Percentiles rank a stretch among this genome's conserved stretches.
phyloP scores from a whole-genome alignment of 2,888 invertebrate genomes.

The Pheosia tremula region DNA sequence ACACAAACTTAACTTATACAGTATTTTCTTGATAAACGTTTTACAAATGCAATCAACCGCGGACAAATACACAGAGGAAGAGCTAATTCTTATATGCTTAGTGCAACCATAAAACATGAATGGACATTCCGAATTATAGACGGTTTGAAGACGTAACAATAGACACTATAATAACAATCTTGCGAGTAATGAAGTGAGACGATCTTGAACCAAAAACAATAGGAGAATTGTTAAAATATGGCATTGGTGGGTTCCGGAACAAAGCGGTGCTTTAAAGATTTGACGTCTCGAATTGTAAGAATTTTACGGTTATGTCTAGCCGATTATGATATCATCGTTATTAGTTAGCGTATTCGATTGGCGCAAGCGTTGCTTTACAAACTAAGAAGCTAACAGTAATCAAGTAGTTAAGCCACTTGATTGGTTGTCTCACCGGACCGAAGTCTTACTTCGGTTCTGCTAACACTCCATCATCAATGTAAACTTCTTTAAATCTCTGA shows the following conservation, averaged over 20 bases:
- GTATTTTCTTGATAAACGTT: too few relatives aligned
- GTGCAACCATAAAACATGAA: conserved; percentile 9
- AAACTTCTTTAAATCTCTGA: too few relatives aligned
- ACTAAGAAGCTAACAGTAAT: background rate
- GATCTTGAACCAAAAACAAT: conserved; percentile 43
- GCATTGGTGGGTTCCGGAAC: conserved; percentile 33
- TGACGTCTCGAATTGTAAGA: conserved; percentile 17
- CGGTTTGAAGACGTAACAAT: conserved; percentile 23
- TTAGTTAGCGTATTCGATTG: background rate
- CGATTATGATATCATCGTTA: background rate
- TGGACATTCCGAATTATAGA: conserved; percentile 15
- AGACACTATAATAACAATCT: conserved; percentile 20
- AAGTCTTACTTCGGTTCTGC: too few relatives aligned
- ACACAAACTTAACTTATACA: too few relatives aligned
- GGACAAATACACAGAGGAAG: background rate
- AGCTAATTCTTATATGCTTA: background rate
- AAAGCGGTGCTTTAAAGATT: conserved; percentile 18
- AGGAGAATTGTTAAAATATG: conserved; percentile 22
- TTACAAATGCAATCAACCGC: background rate
- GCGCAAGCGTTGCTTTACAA: background rate
- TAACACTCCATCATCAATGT: too few relatives aligned
- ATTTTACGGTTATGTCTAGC: conserved; percentile 20
- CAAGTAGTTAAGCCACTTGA: too few relatives aligned
- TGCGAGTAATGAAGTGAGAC: conserved; percentile 36
- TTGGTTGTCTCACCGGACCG: too few relatives aligned